Percentiles rank a stretch among this genome's conserved stretches.
Conservation (phyloP, 2,113 vertebrate species). For the Ictalurus furcatus region DNA sequence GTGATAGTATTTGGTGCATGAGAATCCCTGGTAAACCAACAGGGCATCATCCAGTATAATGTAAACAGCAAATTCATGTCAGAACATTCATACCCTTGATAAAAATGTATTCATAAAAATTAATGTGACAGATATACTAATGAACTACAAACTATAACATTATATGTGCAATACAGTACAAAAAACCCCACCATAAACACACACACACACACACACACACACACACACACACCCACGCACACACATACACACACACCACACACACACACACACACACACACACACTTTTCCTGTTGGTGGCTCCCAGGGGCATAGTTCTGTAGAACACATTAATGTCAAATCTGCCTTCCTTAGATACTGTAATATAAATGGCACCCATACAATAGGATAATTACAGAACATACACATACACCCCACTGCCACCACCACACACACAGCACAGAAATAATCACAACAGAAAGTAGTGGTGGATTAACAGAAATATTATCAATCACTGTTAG, state of each 20-base stretch:
- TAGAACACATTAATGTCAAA: constrained; percentile 38
- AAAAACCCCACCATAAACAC: not conserved
- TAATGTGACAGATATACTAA: not conserved
- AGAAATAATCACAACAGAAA: constrained; percentile 36
- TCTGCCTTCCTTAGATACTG: constrained; percentile 33
- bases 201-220: not conserved
- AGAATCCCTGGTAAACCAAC: not conserved
- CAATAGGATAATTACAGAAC: not conserved
- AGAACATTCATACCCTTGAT: not conserved
- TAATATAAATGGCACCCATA: not conserved
- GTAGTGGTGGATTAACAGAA: constrained; percentile 44
- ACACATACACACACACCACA: no score
- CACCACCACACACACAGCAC: constrained; percentile 26
- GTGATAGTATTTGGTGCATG: not conserved
- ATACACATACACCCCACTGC: not conserved
- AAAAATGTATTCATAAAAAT: not conserved
- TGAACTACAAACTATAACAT: not conserved
- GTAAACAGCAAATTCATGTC: not conserved
- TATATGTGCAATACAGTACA: not conserved
- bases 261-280: no score
- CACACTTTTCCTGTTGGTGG: constrained; percentile 20
- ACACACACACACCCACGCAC: no score
- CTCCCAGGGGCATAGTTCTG: constrained; percentile 14
- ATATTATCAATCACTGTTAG: constrained; percentile 58
- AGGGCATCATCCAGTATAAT: not conserved